Evolutionary conservation across 2,797 vertebrate genomes (phyloP).

Genomic region (Fratercula arctica): DNA sequence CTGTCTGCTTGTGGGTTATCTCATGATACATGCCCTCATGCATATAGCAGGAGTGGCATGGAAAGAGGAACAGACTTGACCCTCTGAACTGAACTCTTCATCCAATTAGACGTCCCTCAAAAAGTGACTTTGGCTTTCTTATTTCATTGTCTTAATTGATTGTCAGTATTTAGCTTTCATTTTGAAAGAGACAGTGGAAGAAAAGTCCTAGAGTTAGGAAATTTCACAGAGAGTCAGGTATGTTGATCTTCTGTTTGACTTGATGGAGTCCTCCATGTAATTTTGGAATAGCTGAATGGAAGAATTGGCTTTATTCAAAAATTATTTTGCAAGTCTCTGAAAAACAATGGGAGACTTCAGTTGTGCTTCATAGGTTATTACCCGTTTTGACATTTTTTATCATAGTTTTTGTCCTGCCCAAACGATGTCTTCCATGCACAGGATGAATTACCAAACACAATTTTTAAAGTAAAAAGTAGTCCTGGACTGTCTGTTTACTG

Average conservation of each 20-base stretch:
- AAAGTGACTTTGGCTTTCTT: background rate
- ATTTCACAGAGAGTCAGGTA: background rate
- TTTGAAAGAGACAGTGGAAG: background rate
- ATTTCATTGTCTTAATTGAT: background rate
- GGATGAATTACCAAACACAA: background rate
- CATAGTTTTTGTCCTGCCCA: background rate
- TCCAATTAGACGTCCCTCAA: rapidly evolving
- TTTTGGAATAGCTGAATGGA: background rate
- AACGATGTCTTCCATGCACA: background rate
- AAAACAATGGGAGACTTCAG: background rate
- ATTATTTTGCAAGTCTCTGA: background rate
- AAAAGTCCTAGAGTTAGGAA: background rate
- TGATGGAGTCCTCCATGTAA: background rate
- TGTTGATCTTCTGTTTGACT: background rate
- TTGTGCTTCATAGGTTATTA: background rate
- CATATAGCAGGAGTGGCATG: background rate
- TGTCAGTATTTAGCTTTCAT: background rate
- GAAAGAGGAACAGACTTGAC: background rate
- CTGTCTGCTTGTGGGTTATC: background rate
- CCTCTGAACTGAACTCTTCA: background rate
- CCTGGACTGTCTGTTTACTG: background rate
- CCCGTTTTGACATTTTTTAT: background rate
- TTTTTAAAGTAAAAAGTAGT: background rate
- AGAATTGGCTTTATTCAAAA: background rate
- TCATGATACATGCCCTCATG: rapidly evolving